A percentile compares a stretch with the other conserved stretches of the same genome.
phyloP scores from a whole-genome alignment of 2,888 invertebrate species.

The Phlogophora meticulosa region DNA sequence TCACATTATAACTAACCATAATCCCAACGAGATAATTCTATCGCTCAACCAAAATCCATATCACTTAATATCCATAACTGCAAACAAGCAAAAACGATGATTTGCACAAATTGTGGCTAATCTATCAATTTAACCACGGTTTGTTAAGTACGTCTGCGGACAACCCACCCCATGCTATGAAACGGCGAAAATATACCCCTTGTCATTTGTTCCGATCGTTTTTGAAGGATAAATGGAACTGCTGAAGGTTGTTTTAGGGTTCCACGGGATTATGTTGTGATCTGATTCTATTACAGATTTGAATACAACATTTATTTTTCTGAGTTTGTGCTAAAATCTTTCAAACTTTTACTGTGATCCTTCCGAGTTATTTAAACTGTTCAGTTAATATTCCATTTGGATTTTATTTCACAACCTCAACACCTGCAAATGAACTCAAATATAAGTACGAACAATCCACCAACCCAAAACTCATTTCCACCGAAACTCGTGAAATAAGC shows the following conservation, averaged over 20 bases:
- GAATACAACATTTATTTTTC: slow-evolving; percentile 6
- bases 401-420: slow-evolving; percentile 11
- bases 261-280: slow-evolving; percentile 32
- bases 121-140: slow-evolving; percentile 89
- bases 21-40: slow-evolving; percentile 40
- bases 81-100: slow-evolving; percentile 75
- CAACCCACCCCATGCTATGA: slow-evolving; percentile 72
- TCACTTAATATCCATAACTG: slow-evolving; percentile 62
- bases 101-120: slow-evolving; percentile 84
- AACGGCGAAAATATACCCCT: slow-evolving; percentile 80
- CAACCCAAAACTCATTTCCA: slow-evolving; percentile 54
- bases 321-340: too few relatives aligned
- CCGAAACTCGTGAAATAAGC: slow-evolving; percentile 59
- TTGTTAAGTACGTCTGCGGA: slow-evolving; percentile 82
- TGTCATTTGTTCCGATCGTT: slow-evolving; percentile 78
- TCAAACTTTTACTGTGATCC: too few relatives aligned
- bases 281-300: slow-evolving; percentile 34
- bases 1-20: slow-evolving; percentile 18
- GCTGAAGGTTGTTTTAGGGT: slow-evolving; percentile 54
- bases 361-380: not conserved
- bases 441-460: slow-evolving; percentile 41
- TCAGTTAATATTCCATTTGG: not conserved
- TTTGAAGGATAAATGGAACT: slow-evolving; percentile 57
- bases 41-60: slow-evolving; percentile 52
- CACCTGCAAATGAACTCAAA: slow-evolving; percentile 29